Conservation (phyloP, 2,113 vertebrate species). For the Anhinga rufa region DNA sequence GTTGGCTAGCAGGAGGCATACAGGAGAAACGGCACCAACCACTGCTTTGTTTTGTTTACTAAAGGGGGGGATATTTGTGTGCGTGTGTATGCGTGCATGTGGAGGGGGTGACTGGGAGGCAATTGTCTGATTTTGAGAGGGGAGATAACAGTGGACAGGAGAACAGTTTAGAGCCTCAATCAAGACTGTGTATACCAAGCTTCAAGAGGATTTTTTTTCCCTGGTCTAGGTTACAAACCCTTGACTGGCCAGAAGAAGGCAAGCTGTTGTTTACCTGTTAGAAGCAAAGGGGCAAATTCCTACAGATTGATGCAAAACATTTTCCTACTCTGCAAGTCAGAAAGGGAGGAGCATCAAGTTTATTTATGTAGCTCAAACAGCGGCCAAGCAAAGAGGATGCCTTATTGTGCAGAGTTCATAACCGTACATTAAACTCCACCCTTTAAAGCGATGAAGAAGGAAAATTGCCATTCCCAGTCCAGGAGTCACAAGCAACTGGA, state of each 20-base stretch:
- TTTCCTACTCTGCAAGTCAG: constrained; percentile 25
- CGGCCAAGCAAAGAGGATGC: background rate
- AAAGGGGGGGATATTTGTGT: background rate
- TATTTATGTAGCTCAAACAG: constrained; percentile 54
- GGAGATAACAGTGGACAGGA: background rate
- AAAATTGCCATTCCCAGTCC: background rate
- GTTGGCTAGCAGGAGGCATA: background rate
- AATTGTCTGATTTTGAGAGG: background rate
- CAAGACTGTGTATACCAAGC: background rate
- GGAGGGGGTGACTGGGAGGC: background rate
- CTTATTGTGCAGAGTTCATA: background rate
- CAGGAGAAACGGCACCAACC: background rate
- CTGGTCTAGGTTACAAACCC: background rate
- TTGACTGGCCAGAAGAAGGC: background rate
- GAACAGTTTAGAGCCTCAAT: background rate
- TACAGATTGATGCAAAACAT: constrained; percentile 8
- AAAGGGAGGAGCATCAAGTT: constrained; percentile 19
- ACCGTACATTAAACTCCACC: constrained; percentile 17
- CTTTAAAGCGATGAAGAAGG: background rate
- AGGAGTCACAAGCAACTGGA: background rate
- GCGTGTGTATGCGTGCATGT: too few species aligned
- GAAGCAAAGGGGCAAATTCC: constrained; percentile 65
- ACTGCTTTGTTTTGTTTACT: background rate
- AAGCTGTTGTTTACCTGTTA: constrained; percentile 55
- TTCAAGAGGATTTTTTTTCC: background rate